These are phyloP conservation scores for Chromoteleia sp. DNA, from an alignment of 2,888 invertebrate genomes.

Conservation along the genomic window DNA sequence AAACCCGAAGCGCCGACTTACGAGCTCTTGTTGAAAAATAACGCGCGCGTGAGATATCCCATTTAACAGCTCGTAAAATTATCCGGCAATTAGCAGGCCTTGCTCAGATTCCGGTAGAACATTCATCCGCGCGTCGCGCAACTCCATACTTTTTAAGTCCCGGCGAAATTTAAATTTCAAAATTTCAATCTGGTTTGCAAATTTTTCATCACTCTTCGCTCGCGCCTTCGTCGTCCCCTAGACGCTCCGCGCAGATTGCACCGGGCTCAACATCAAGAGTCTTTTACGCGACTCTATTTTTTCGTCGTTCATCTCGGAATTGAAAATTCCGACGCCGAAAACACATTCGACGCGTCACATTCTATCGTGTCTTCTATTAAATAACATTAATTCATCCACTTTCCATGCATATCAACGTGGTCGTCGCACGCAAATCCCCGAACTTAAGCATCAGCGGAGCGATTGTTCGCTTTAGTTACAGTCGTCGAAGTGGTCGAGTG, in stretches of 20 bases:
- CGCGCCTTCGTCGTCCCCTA: constrained; percentile 73
- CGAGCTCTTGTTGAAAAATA: constrained; percentile 26
- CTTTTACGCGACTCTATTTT: constrained; percentile 80
- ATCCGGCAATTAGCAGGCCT: constrained; percentile 81
- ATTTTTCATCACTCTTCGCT: constrained; percentile 80
- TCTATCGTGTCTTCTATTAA: constrained; percentile 65
- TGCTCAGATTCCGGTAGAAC: constrained; percentile 78
- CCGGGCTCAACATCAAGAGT: constrained; percentile 82
- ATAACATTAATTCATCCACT: constrained; percentile 67
- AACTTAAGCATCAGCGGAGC: constrained; percentile 31
- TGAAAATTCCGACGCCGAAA: constrained; percentile 74
- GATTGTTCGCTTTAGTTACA: constrained; percentile 39
- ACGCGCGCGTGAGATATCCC: constrained; percentile 36
- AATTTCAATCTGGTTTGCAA: constrained; percentile 86
- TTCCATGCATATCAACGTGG: constrained; percentile 63
- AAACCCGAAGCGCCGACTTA: constrained; percentile 8
- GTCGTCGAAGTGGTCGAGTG: constrained; percentile 10
- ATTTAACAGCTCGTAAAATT: constrained; percentile 75
- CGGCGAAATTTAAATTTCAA: constrained; percentile 86
- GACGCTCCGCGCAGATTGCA: constrained; percentile 81
- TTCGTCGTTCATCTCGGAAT: constrained; percentile 72
- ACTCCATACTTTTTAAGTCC: constrained; percentile 81
- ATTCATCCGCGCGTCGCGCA: constrained; percentile 75
- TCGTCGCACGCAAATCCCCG: constrained; percentile 36
- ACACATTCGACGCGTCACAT: constrained; percentile 60